Evolutionary conservation across 2,797 vertebrate species (phyloP).

Genomic region (Haliaeetus vocifer): DNA sequence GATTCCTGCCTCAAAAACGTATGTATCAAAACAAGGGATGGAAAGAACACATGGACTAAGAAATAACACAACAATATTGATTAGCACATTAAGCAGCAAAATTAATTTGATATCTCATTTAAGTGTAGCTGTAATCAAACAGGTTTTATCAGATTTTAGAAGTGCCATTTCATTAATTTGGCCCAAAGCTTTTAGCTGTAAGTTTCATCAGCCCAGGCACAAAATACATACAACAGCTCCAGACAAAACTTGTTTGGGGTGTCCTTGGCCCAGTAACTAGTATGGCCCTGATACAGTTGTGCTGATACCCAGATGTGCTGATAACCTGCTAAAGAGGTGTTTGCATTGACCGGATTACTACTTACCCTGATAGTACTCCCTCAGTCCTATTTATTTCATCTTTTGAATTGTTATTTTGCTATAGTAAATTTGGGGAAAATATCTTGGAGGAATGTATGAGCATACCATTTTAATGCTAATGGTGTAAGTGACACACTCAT

Average conservation of each 20-base stretch:
- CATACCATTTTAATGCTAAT: neutral
- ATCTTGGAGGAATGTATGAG: neutral
- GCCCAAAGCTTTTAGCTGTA: neutral
- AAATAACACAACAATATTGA: neutral
- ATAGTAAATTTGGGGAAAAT: neutral
- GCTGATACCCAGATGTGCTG: neutral
- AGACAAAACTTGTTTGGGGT: neutral
- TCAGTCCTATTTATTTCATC: neutral
- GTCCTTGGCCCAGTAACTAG: neutral
- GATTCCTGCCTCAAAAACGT: neutral
- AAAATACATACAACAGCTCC: neutral
- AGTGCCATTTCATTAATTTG: neutral
- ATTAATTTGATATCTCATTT: neutral
- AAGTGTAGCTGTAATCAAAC: neutral
- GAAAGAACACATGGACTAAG: neutral
- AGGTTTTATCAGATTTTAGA: neutral
- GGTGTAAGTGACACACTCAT: neutral
- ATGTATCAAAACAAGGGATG: neutral
- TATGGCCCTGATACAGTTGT: neutral
- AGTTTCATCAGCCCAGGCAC: neutral
- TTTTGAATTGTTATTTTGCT: neutral
- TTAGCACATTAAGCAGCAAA: neutral
- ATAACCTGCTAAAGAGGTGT: neutral
- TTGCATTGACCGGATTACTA: neutral
- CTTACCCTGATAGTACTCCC: neutral